A percentile compares a stretch with the other conserved stretches of the same genome.
phyloP scores from a whole-genome alignment of 2,888 invertebrate species.

The Xanthostigma xanthostigma region DNA sequence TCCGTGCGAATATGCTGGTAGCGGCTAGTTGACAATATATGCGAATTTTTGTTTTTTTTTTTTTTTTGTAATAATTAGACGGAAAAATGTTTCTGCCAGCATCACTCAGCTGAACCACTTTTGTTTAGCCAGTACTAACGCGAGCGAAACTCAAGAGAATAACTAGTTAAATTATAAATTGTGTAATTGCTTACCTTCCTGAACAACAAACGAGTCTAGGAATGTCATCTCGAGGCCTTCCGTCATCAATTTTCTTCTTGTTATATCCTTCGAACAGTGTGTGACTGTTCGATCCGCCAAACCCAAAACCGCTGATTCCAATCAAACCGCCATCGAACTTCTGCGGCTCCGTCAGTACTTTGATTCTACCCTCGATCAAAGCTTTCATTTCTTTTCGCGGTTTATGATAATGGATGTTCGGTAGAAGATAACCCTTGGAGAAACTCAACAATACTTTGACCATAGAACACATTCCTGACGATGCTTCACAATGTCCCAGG shows the following conservation, averaged over 20 bases:
- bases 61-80: no score
- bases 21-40: no score
- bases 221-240: not conserved
- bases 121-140: no score
- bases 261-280: constrained; percentile 7
- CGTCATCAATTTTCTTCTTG: constrained; percentile 7
- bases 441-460: constrained; percentile 53
- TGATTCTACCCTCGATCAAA: constrained; percentile 37
- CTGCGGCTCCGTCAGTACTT: constrained; percentile 51
- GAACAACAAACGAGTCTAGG: not conserved
- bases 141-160: no score
- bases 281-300: constrained; percentile 13
- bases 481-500: constrained; percentile 75
- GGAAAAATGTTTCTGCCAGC: no score
- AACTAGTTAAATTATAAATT: not conserved
- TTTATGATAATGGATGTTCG: constrained; percentile 59
- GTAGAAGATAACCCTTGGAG: constrained; percentile 58
- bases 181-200: not conserved
- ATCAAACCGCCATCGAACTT: constrained; percentile 45
- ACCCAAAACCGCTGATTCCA: constrained; percentile 10
- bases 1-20: no score
- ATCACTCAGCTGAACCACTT: no score
- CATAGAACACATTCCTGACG: constrained; percentile 60
- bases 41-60: no score
- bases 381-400: constrained; percentile 44